phyloP scores from a whole-genome alignment of 2,113 vertebrate species.

The Tragelaphus buxtoni region DNA sequence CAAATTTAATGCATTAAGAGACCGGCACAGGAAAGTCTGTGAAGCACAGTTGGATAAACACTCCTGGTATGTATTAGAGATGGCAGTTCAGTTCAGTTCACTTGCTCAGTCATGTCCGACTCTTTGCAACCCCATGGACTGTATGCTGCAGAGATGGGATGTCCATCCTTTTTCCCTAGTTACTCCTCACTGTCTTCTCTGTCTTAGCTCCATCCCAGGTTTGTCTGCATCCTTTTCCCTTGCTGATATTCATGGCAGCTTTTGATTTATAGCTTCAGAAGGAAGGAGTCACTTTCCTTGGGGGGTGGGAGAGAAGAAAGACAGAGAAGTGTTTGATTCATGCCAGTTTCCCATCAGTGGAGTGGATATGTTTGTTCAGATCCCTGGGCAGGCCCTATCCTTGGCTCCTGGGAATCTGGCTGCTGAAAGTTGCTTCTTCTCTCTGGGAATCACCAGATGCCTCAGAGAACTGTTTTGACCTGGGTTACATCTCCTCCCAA shows the following conservation, averaged over 20 bases:
- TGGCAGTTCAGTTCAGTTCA: background rate
- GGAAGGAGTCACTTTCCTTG: background rate
- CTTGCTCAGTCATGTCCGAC: background rate
- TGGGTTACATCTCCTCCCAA: background rate
- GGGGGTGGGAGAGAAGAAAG: background rate
- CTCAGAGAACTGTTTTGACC: background rate
- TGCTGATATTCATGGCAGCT: background rate
- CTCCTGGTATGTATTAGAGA: background rate
- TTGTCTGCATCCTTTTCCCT: background rate
- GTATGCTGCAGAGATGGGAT: background rate
- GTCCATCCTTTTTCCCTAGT: accelerated
- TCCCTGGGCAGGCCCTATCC: background rate
- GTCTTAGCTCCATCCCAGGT: background rate
- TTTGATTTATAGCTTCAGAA: background rate
- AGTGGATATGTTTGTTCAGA: background rate
- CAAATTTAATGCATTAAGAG: background rate
- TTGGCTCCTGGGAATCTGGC: background rate
- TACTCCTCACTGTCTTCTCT: background rate
- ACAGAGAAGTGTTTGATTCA: background rate
- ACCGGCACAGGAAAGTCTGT: background rate
- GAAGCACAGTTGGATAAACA: background rate
- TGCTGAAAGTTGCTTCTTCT: background rate
- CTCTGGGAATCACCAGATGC: background rate
- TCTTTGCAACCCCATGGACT: background rate
- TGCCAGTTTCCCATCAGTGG: background rate